A percentile compares a stretch with the other conserved stretches of the same genome.
phyloP scores from a whole-genome alignment of 1,140 invertebrate genomes.

The Pygmarrhopalites habei region DNA sequence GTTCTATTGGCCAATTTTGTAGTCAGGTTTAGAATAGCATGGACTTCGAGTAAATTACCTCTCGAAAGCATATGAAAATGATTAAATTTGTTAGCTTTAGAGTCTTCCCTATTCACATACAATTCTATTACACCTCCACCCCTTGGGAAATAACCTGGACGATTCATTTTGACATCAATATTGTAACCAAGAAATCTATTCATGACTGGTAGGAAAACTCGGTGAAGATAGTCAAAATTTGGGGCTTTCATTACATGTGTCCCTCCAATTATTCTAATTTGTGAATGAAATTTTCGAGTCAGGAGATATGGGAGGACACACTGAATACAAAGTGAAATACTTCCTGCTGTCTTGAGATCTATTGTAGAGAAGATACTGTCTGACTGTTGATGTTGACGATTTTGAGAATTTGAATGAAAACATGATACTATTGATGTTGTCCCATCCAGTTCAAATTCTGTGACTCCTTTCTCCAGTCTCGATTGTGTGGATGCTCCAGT shows the following conservation, averaged over 20 bases:
- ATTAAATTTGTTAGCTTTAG: constrained; percentile 8
- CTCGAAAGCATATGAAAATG: constrained; percentile 14
- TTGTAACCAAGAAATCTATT: constrained; percentile 23
- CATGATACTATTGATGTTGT: not conserved
- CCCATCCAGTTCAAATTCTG: constrained; percentile 27
- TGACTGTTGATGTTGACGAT: too few relatives aligned
- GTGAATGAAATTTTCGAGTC: constrained; percentile 16
- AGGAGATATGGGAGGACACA: constrained; percentile 33
- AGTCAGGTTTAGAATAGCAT: constrained; percentile 31
- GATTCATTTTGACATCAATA: constrained; percentile 14
- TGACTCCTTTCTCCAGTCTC: constrained; percentile 14
- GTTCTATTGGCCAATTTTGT: constrained; percentile 13
- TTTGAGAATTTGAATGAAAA: not conserved
- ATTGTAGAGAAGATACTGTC: constrained; percentile 26
- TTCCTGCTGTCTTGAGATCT: constrained; percentile 36
- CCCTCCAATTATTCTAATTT: constrained; percentile 31
- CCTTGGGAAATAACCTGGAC: constrained; percentile 31
- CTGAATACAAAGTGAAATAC: constrained; percentile 33
- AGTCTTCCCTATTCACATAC: constrained; percentile 9
- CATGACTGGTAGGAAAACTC: constrained; percentile 27
- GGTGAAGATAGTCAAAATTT: constrained; percentile 31
- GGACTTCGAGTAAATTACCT: constrained; percentile 17
- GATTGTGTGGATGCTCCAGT: constrained; percentile 17
- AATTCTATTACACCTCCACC: constrained; percentile 30
- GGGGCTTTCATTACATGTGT: constrained; percentile 36